phyloP scores from a whole-genome alignment of 2,888 invertebrate species.

The Agonopterix subpropinquella region DNA sequence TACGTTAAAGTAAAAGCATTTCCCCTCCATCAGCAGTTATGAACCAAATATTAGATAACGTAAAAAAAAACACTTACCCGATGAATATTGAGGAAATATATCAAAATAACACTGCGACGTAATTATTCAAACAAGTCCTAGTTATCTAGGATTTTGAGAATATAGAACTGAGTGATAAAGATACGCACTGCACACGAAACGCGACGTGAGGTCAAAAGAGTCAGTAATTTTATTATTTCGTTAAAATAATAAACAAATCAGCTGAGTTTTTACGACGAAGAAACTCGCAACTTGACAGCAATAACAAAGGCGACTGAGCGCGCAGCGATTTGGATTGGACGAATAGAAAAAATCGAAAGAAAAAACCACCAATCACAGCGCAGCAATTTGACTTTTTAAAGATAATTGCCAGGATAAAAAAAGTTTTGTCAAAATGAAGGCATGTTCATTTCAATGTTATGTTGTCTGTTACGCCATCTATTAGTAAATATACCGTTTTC shows the following conservation, averaged over 20 bases:
- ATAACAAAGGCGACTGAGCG: conserved; percentile 3
- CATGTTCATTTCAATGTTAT: no score
- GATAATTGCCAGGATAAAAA: no score
- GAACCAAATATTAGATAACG: conserved; percentile 5
- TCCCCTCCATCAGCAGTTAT: neutral
- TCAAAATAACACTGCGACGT: conserved; percentile 2
- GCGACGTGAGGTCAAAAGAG: conserved; percentile 5
- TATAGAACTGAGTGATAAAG: neutral
- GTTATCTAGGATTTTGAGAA: conserved; percentile 5
- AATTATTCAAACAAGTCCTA: conserved; percentile 11
- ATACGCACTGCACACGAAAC: conserved; percentile 17
- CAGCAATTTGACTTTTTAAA: no score
- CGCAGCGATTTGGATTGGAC: conserved; percentile 3
- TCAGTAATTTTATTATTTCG: conserved; percentile 7
- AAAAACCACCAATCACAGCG: conserved; percentile 5
- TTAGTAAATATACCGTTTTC: no score
- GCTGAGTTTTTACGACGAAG: conserved; percentile 4
- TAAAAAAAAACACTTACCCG: conserved; percentile 6
- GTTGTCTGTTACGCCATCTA: no score
- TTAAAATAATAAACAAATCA: conserved; percentile 9
- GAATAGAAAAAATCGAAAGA: conserved; percentile 5
- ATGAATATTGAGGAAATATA: conserved; percentile 6
- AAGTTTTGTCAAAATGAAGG: no score
- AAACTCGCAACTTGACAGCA: conserved; percentile 4
- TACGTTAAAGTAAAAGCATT: neutral